These are phyloP conservation scores for Akabosia matsudoensis DNA, from an alignment of 1,140 invertebrate genomes.

Conservation along the genomic window DNA sequence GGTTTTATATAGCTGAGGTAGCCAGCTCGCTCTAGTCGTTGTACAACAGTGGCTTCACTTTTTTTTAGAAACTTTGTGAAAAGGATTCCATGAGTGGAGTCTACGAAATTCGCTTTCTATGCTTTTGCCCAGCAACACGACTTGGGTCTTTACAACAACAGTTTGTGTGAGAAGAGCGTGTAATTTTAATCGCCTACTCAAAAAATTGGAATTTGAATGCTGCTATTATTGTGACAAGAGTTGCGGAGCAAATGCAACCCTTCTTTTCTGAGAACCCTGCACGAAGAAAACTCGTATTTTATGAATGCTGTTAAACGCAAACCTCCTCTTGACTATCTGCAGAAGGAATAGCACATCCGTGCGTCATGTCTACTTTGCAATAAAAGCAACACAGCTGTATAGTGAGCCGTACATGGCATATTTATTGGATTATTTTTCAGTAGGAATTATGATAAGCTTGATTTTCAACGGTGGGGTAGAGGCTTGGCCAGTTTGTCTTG, in stretches of 20 bases:
- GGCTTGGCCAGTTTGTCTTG: neutral
- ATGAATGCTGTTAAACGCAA: neutral
- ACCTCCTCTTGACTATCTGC: too few species aligned
- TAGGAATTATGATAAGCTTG: neutral
- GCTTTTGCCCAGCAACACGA: neutral
- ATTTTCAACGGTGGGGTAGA: neutral
- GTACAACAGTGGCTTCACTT: too few species aligned
- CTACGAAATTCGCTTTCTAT: neutral
- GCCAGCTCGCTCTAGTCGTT: too few species aligned
- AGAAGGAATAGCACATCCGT: too few species aligned
- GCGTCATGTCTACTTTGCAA: too few species aligned
- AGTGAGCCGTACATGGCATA: too few species aligned
- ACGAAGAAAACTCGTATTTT: neutral
- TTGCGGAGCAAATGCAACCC: neutral
- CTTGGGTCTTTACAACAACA: neutral
- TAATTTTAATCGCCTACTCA: neutral
- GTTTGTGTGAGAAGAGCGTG: neutral
- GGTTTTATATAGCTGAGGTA: too few species aligned
- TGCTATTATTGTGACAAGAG: constrained; percentile 1
- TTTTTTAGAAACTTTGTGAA: too few species aligned
- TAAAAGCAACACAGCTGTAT: too few species aligned
- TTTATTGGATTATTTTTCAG: neutral
- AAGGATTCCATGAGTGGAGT: neutral
- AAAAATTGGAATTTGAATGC: constrained; percentile 14
- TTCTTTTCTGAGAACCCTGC: neutral